Percentiles rank a stretch among this genome's conserved stretches.
Evolutionary conservation across 2,113 vertebrate species (phyloP).

Genomic region (Platanista minor): DNA sequence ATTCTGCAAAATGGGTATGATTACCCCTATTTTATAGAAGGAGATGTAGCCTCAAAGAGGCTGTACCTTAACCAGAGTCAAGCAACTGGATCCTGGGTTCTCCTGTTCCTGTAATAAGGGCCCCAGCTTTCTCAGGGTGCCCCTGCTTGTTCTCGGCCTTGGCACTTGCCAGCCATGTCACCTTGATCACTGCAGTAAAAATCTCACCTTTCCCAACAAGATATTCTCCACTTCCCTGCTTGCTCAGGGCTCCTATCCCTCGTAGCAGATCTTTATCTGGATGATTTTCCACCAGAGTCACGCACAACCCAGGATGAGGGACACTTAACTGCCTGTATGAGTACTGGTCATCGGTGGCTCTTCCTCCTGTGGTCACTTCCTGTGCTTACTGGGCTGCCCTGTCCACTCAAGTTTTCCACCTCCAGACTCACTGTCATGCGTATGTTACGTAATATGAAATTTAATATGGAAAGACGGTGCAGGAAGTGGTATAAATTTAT

Average conservation of each 20-base stretch:
- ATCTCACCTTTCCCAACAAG: not conserved
- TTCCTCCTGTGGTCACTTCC: not conserved
- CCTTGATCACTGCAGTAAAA: not conserved
- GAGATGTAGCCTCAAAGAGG: not conserved
- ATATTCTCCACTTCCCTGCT: not conserved
- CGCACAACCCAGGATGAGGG: not conserved
- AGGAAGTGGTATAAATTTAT: not conserved
- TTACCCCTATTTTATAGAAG: not conserved
- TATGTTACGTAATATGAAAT: not conserved
- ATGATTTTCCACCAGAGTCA: not conserved
- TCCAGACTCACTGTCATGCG: not conserved
- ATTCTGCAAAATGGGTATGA: not conserved
- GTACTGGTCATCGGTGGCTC: not conserved
- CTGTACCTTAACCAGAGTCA: not conserved
- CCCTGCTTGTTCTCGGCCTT: not conserved
- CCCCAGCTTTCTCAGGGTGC: not conserved
- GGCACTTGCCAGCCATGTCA: not conserved
- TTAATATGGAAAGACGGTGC: not conserved
- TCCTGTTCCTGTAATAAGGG: not conserved
- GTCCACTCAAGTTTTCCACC: not conserved
- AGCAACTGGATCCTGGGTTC: not conserved
- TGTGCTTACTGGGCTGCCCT: not conserved
- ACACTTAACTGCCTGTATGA: not conserved
- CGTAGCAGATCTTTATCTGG: not conserved
- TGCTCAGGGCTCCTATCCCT: not conserved